phyloP scores from a whole-genome alignment of 2,113 vertebrate species.

The Patagioenas fasciata region DNA sequence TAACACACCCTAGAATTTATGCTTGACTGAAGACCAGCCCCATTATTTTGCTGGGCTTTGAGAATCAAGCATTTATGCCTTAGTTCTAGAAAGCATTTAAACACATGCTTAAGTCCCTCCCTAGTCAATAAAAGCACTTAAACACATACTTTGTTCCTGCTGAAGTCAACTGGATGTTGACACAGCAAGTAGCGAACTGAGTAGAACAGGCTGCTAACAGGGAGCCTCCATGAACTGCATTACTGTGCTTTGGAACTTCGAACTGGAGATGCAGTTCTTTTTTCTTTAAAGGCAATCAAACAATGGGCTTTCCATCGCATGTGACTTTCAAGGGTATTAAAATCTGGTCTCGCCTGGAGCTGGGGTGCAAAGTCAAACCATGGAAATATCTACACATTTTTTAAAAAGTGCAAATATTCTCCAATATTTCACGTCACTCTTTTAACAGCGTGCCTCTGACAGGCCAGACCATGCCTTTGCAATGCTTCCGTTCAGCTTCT shows the following conservation, averaged over 20 bases:
- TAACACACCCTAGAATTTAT: not conserved
- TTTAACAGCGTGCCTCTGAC: not conserved
- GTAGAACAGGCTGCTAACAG: not conserved
- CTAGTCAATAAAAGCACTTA: constrained; percentile 60
- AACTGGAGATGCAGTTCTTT: not conserved
- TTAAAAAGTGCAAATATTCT: not conserved
- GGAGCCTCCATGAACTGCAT: not conserved
- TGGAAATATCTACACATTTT: not conserved
- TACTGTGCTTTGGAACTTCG: not conserved
- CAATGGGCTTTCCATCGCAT: not conserved
- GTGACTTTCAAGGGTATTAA: not conserved
- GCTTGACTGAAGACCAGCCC: not conserved
- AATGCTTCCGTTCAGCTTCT: not conserved
- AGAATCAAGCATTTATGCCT: constrained; percentile 27
- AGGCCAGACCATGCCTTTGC: not conserved
- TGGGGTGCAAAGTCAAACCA: not conserved
- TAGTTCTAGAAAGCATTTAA: constrained; percentile 44
- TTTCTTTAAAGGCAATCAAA: constrained; percentile 10
- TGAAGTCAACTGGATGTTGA: constrained; percentile 39
- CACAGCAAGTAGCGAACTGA: not conserved
- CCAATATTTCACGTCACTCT: not conserved
- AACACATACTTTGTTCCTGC: constrained; percentile 40
- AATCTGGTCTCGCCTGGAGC: not conserved
- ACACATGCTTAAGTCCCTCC: constrained; percentile 39
- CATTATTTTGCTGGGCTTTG: not conserved